Percentiles rank a stretch among this genome's conserved stretches.
These are phyloP conservation scores for Merluccius polli DNA, from an alignment of 2,797 vertebrate genomes.

Conservation along the genomic window DNA sequence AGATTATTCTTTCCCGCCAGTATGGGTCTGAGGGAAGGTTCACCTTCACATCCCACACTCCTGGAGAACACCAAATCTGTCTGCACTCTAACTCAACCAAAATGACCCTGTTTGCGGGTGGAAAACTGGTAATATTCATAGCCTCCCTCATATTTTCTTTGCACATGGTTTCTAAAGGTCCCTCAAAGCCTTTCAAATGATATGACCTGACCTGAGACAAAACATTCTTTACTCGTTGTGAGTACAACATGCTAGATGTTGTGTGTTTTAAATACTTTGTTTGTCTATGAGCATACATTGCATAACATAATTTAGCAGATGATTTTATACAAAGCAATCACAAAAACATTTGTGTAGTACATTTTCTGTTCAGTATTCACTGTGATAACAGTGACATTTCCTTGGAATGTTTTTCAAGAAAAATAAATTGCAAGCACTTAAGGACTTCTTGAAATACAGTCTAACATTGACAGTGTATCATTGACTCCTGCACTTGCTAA, in stretches of 20 bases:
- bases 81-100: slow-evolving; percentile 94
- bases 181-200: not conserved
- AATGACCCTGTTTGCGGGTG: slow-evolving; percentile 89
- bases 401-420: not conserved
- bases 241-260: not conserved
- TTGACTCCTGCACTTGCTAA: too few relatives aligned
- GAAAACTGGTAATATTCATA: slow-evolving; percentile 79
- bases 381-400: not conserved
- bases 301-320: not conserved
- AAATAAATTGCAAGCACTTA: not conserved
- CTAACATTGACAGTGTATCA: too few relatives aligned
- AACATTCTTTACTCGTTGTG: not conserved
- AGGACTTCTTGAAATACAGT: not conserved
- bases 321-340: not conserved
- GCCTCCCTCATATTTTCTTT: not conserved
- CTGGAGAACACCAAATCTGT: slow-evolving; percentile 95
- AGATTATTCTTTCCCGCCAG: slow-evolving; percentile 90
- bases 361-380: not conserved
- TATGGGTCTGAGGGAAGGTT: slow-evolving; percentile 93
- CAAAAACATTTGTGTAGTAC: not conserved
- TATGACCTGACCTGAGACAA: not conserved
- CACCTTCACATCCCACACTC: slow-evolving; percentile 94
- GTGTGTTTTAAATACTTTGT: not conserved
- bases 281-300: not conserved
- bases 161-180: not conserved